These are phyloP conservation scores for Hippasteria phrygiana DNA, from an alignment of 53 echinoderm and acorn worm species.

Conservation along the genomic window DNA sequence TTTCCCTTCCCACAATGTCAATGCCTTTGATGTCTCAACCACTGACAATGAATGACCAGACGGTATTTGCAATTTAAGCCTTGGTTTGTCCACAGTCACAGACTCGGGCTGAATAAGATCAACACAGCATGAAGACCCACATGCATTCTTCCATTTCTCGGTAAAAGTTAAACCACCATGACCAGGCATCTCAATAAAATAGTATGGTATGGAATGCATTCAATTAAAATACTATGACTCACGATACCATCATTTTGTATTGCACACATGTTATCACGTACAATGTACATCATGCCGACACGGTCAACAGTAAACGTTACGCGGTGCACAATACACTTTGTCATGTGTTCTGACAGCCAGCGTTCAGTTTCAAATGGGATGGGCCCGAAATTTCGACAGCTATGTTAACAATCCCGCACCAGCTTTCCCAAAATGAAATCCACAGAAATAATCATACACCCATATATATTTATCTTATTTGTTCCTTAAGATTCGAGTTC, in stretches of 20 bases:
- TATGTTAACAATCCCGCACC: not conserved
- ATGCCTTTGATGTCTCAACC: no score
- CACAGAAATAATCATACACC: not conserved
- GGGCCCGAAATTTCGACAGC: not conserved
- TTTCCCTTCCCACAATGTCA: no score
- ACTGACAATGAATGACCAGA: no score
- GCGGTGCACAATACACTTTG: not conserved
- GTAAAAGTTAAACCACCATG: no score
- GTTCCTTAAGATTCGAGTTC: not conserved
- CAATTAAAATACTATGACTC: conserved; percentile 8
- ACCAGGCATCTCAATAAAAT: no score
- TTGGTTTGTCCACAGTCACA: no score
- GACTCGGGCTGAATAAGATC: no score
- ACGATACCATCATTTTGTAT: not conserved
- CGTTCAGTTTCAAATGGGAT: not conserved
- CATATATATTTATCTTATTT: not conserved
- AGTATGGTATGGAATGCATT: not conserved
- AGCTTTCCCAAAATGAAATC: not conserved
- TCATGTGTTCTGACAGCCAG: not conserved
- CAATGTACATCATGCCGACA: not conserved
- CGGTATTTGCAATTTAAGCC: no score
- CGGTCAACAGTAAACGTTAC: not conserved
- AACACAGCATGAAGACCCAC: no score
- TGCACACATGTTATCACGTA: not conserved
- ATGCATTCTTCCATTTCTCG: no score